Conservation (phyloP, 2,797 vertebrate species). For the Anguilla megastoma region DNA sequence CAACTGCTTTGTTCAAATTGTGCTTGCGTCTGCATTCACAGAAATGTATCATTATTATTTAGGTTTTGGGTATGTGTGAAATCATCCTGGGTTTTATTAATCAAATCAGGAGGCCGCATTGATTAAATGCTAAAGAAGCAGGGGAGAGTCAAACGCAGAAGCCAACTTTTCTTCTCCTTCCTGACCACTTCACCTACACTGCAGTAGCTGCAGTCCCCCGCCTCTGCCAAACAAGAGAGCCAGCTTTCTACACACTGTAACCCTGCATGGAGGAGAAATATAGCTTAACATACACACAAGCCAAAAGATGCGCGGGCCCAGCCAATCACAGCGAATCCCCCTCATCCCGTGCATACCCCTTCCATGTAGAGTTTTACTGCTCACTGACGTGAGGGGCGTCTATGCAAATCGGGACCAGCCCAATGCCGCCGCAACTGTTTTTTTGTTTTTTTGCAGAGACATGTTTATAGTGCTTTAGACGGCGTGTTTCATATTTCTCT, state of each 20-base stretch:
- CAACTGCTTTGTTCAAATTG: neutral
- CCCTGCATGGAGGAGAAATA: conserved; percentile 20
- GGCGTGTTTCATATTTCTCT: conserved; percentile 38
- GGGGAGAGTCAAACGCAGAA: neutral
- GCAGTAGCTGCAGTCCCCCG: conserved; percentile 5
- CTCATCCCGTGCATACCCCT: neutral
- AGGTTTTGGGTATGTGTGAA: neutral
- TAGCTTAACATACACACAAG: neutral
- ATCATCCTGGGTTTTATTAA: neutral
- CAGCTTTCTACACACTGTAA: neutral
- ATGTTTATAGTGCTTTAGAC: conserved; percentile 36
- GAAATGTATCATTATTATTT: neutral
- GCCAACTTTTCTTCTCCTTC: neutral
- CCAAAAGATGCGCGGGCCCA: neutral
- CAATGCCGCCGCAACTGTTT: conserved; percentile 32
- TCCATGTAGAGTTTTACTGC: neutral
- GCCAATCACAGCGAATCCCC: neutral
- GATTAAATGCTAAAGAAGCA: neutral
- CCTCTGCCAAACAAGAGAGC: neutral
- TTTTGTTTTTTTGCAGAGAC: conserved; percentile 7
- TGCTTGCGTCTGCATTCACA: neutral
- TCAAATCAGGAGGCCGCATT: neutral
- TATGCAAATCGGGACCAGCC: conserved; percentile 32
- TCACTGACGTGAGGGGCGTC: neutral
- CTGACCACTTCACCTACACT: conserved; percentile 20